Percentiles rank a stretch among this genome's conserved stretches.
Evolutionary conservation across 2,888 invertebrate species (phyloP).

Genomic region (Agonum fuliginosum): DNA sequence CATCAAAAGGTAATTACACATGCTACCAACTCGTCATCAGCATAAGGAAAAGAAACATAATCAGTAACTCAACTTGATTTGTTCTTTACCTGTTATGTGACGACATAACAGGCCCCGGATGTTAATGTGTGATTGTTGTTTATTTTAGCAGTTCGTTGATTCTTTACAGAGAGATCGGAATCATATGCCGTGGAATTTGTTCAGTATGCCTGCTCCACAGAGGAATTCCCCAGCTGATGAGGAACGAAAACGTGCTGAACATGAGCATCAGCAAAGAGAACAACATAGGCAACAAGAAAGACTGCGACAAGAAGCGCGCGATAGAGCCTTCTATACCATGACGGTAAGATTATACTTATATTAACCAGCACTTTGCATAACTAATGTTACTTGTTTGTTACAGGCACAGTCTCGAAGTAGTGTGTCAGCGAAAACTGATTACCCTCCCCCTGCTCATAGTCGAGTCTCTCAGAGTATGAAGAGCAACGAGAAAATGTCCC

Average conservation of each 20-base stretch:
- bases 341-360: conserved; percentile 61
- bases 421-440: conserved; percentile 72
- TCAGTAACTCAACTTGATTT: conserved; percentile 15
- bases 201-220: conserved; percentile 68
- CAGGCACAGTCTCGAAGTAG: conserved; percentile 68
- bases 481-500: conserved; percentile 67
- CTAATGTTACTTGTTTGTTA: not conserved
- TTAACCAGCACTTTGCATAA: too few relatives aligned
- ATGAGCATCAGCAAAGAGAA: conserved; percentile 70
- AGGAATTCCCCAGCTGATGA: conserved; percentile 67
- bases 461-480: conserved; percentile 67
- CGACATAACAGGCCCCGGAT: conserved; percentile 39
- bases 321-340: conserved; percentile 67
- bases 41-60: conserved; percentile 33
- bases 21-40: conserved; percentile 27
- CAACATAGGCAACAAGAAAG: conserved; percentile 68
- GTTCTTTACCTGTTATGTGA: conserved; percentile 46
- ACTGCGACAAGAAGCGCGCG: conserved; percentile 67
- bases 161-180: conserved; percentile 60
- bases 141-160: conserved; percentile 60
- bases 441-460: conserved; percentile 73
- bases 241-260: conserved; percentile 70
- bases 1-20: conserved; percentile 80
- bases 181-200: conserved; percentile 67
- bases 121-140: conserved; percentile 55